Evolutionary conservation across 2,888 invertebrate species (phyloP), one percentile per base, ranked within the genome.

Genomic region (Ametastegia equiseti): DNA sequence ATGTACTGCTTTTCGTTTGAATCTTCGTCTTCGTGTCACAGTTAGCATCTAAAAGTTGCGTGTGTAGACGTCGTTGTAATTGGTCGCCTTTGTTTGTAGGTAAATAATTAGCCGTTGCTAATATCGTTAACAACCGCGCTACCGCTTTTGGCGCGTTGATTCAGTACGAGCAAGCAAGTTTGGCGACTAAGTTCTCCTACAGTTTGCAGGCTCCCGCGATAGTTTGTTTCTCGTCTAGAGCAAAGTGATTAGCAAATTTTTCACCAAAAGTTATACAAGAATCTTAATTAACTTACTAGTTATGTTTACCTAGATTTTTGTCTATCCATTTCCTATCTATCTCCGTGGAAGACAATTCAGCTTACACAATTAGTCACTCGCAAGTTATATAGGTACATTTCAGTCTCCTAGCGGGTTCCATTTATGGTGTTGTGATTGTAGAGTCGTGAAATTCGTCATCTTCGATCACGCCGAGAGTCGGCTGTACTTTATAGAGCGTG

Each of bases 361-460:
- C 73, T 75, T 75, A n/a, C n/a, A n/a, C n/a, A n/a, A n/a, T n/a
- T n/a, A 50, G 73, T 75, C 73, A 75, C 63, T 27, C 45, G 27
- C 71, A 71, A 71, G 27, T 71, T 71, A 45, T 47, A 47, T 71
- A 71, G 27, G 45, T 71, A 45, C 71, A 47, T 71, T 71, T 27
- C 47, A 73, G 50, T 54, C 50, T 75, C 54, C 73, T 33, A 33
- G 36, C 23, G 23, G 73, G 36, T 54, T 36, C 73, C 73, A 75
- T 75, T 50, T 75, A 75, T 54, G 73, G 73, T 23, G 73, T 54
- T 36, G 50, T 54, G 73, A 54, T 75, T 75, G 73, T 75, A 75
- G 19, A 33, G 36, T n/a, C 50, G 33, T 54, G 19, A 75, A 75
- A 75, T 75, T 75, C 73, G 73, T 75, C 73, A 75, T 75, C 36